Percentiles rank a stretch among this genome's conserved stretches.
These are phyloP conservation scores for Sycophaga agraensis DNA, from an alignment of 1,140 invertebrate species.

Conservation along the genomic window DNA sequence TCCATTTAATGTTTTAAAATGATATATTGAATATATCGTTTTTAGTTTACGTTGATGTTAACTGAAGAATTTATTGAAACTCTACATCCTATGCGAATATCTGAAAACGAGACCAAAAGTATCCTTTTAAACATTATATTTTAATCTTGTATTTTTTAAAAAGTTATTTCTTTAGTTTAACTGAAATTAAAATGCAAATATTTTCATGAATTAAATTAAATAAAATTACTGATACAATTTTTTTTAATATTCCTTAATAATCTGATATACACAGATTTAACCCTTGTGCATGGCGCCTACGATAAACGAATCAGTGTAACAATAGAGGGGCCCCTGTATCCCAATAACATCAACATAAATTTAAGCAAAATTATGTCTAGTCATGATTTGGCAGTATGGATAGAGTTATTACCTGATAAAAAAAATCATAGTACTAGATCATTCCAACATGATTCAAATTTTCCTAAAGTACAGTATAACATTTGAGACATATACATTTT, in stretches of 20 bases:
- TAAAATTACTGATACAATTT: no score
- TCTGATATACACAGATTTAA: constrained; percentile 20
- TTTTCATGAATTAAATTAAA: not conserved
- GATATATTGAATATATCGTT: not conserved
- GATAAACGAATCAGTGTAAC: constrained; percentile 45
- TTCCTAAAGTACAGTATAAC: no score
- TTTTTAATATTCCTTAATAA: constrained; percentile 24
- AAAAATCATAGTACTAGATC: no score
- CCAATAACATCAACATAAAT: constrained; percentile 36
- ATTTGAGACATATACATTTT: no score
- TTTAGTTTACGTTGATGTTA: constrained; percentile 61
- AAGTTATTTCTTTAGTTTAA: no score
- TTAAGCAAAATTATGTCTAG: constrained; percentile 52
- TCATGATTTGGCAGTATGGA: constrained; percentile 56
- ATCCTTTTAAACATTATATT: constrained; percentile 41
- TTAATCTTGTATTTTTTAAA: no score
- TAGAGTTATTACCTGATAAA: constrained; percentile 56
- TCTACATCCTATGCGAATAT: constrained; percentile 64
- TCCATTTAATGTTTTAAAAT: not conserved
- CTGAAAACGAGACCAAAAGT: constrained; percentile 44
- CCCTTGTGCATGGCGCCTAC: constrained; percentile 8
- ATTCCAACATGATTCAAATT: no score
- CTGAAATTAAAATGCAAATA: not conserved
- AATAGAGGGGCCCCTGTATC: constrained; percentile 59
- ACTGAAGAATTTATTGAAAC: constrained; percentile 66